Evolutionary conservation across 2,113 vertebrate species (phyloP).

Genomic region (Aldabrachelys gigantea): DNA sequence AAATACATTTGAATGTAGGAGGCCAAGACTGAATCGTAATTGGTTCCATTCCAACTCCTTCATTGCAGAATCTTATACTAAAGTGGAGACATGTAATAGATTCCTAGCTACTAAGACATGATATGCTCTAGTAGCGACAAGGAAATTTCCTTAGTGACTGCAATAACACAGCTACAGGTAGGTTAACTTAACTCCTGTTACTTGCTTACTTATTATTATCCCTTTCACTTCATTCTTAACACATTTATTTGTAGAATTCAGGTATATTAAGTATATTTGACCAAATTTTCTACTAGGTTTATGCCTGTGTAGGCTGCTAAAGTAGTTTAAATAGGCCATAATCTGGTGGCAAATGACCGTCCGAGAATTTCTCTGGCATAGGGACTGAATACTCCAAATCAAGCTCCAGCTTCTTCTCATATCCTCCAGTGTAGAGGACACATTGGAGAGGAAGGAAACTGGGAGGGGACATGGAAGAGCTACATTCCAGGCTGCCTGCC

Average conservation of each 20-base stretch:
- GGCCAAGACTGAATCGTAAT: not conserved
- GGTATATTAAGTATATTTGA: not conserved
- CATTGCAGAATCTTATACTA: not conserved
- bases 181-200: not conserved
- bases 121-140: not conserved
- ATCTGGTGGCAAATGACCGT: not conserved
- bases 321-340: not conserved
- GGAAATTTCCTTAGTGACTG: not conserved
- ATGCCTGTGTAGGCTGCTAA: not conserved
- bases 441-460: not conserved
- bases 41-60: not conserved
- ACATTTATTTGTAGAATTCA: not conserved
- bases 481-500: not conserved
- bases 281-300: not conserved
- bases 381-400: not conserved
- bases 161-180: not conserved
- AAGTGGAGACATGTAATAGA: not conserved
- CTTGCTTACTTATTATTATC: not conserved
- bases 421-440: not conserved
- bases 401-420: not conserved
- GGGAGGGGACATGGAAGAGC: not conserved
- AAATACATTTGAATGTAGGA: fast-evolving
- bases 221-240: not conserved
- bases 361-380: not conserved
- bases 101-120: not conserved